Conservation (phyloP, 2,888 invertebrate genomes). For the Seira musarum region DNA sequence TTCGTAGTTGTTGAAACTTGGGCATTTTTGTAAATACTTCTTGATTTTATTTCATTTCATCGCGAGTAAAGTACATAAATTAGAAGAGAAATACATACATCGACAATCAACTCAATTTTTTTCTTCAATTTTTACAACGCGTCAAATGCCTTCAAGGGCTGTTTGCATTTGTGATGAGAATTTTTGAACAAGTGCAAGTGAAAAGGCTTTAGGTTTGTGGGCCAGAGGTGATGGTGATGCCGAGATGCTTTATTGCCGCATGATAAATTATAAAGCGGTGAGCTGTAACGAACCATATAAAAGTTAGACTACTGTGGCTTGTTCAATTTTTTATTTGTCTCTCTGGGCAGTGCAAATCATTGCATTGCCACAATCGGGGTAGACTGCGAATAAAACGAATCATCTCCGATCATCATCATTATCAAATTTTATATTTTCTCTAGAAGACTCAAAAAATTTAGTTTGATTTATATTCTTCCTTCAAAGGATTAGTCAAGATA, state of each 20-base stretch:
- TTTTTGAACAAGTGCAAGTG: constrained; percentile 8
- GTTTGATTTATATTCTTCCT: too few species aligned
- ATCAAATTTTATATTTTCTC: too few species aligned
- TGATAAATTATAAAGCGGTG: not conserved
- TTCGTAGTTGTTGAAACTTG: not conserved
- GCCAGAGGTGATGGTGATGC: not conserved
- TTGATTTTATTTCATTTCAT: constrained; percentile 4
- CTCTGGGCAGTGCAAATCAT: too few species aligned
- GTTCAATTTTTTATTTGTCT: too few species aligned
- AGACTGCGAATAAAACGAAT: too few species aligned
- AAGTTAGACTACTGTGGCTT: not conserved
- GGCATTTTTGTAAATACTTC: constrained; percentile 1
- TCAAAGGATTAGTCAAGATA: too few species aligned
- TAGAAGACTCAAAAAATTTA: too few species aligned
- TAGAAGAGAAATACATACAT: constrained; percentile 22
- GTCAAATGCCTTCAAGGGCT: constrained; percentile 44
- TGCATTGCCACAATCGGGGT: too few species aligned
- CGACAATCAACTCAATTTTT: constrained; percentile 25
- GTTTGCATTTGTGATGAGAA: constrained; percentile 16
- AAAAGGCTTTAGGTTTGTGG: not conserved
- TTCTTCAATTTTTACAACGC: not conserved
- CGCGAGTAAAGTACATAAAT: constrained; percentile 38
- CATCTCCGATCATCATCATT: too few species aligned
- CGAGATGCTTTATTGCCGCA: not conserved
- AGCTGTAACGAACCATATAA: not conserved